Conservation (phyloP, 1,140 invertebrate species). For the Drosophila melanica region DNA sequence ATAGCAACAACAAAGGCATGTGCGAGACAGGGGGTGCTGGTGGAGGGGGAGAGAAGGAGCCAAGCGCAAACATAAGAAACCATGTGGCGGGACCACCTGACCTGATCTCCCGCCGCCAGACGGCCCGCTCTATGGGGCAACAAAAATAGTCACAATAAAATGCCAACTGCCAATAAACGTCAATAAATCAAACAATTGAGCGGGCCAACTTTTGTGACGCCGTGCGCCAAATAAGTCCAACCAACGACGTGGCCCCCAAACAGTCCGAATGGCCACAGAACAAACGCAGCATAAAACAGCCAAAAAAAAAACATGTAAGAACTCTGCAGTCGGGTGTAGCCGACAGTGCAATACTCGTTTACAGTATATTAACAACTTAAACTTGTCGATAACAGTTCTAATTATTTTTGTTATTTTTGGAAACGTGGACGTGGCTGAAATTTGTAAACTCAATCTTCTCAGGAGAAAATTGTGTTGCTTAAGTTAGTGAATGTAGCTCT, state of each 20-base stretch:
- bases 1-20: conserved; percentile 16
- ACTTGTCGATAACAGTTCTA: too few species aligned
- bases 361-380: too few species aligned
- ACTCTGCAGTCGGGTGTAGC: not conserved
- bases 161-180: conserved; percentile 79
- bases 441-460: too few species aligned
- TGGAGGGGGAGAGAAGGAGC: not conserved
- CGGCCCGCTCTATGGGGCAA: conserved; percentile 1
- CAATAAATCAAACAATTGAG: conserved; percentile 80
- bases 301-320: not conserved
- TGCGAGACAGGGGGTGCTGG: not conserved
- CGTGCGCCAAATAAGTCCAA: conserved; percentile 71
- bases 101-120: conserved; percentile 3
- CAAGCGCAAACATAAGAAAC: conserved; percentile 9
- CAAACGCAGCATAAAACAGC: not conserved
- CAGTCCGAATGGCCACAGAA: not conserved
- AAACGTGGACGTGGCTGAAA: too few species aligned
- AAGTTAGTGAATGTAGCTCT: too few species aligned
- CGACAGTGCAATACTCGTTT: too few species aligned
- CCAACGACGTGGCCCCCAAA: conserved; percentile 12
- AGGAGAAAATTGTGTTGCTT: too few species aligned
- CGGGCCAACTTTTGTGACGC: conserved; percentile 60
- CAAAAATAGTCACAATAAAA: conserved; percentile 74
- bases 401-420: too few species aligned
- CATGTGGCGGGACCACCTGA: conserved; percentile 25